A percentile compares a stretch with the other conserved stretches of the same genome.
These are phyloP conservation scores for Dinomys branickii DNA, from an alignment of 2,113 vertebrate species.

Conservation along the genomic window DNA sequence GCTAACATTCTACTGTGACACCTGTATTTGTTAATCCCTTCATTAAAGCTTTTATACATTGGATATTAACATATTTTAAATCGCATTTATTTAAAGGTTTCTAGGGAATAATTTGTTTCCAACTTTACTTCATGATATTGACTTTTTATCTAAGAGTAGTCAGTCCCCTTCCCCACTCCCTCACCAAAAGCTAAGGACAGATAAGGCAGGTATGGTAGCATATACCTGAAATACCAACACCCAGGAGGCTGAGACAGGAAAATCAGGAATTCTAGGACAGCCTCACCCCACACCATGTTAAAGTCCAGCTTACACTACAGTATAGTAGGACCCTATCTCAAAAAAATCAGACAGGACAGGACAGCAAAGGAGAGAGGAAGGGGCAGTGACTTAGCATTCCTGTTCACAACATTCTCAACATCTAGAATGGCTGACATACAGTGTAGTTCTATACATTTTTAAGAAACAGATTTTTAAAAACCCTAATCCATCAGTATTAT, in stretches of 20 bases:
- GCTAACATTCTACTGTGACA: not conserved
- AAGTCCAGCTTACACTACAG: not conserved
- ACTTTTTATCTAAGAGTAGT: constrained; percentile 5
- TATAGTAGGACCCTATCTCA: not conserved
- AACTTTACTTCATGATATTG: not conserved
- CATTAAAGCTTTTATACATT: not conserved
- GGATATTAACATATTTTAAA: not conserved
- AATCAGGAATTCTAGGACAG: not conserved
- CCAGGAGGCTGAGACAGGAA: not conserved
- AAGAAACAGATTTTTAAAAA: not conserved
- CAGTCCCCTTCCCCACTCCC: not conserved
- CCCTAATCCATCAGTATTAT: not conserved
- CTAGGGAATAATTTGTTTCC: not conserved
- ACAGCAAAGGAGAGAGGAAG: not conserved
- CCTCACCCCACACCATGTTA: not conserved
- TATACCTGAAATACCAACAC: not conserved
- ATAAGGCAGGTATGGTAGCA: not conserved
- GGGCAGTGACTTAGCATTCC: not conserved
- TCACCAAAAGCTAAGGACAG: not conserved
- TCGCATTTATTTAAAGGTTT: not conserved
- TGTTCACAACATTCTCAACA: not conserved
- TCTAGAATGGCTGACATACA: not conserved
- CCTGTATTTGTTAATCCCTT: not conserved
- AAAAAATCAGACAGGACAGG: not conserved
- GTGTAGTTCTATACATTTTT: not conserved